A percentile compares a stretch with the other conserved stretches of the same genome.
These are phyloP conservation scores for Rhinogobius similis DNA, from an alignment of 2,113 vertebrate species.

Conservation along the genomic window DNA sequence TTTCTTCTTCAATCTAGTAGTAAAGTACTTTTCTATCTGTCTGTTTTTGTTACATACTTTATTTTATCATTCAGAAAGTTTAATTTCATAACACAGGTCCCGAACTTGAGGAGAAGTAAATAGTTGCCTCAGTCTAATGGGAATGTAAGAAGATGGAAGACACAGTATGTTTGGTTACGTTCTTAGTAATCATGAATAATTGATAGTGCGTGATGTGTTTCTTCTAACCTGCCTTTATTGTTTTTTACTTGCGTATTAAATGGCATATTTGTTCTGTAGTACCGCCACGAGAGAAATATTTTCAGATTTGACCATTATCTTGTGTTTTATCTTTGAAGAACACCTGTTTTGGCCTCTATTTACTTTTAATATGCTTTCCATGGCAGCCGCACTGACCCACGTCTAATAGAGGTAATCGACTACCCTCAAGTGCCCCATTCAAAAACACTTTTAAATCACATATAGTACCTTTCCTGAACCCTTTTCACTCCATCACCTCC, in stretches of 20 bases:
- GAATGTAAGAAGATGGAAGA: no score
- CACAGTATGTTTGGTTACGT: no score
- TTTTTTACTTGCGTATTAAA: neutral
- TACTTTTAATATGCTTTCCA: neutral
- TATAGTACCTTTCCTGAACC: slow-evolving; percentile 20
- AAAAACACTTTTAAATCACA: slow-evolving; percentile 38
- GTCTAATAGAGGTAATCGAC: slow-evolving; percentile 9
- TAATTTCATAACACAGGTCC: no score
- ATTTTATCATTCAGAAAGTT: no score
- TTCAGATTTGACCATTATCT: neutral
- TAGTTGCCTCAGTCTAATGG: no score
- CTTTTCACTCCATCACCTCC: slow-evolving; percentile 12
- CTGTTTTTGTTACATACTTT: no score
- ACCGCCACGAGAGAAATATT: neutral
- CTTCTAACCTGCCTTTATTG: neutral
- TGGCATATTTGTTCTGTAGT: neutral
- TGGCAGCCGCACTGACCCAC: neutral
- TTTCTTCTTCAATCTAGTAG: no score
- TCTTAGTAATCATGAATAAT: no score
- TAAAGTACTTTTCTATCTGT: no score
- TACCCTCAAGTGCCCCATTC: slow-evolving; percentile 8
- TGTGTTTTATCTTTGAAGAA: slow-evolving; percentile 3
- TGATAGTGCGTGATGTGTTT: no score
- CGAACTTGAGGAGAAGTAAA: no score
- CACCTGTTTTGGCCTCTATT: neutral